Base-by-base conservation (phyloP, 1,140 invertebrate species). In the Papilio helenus region DNA sequence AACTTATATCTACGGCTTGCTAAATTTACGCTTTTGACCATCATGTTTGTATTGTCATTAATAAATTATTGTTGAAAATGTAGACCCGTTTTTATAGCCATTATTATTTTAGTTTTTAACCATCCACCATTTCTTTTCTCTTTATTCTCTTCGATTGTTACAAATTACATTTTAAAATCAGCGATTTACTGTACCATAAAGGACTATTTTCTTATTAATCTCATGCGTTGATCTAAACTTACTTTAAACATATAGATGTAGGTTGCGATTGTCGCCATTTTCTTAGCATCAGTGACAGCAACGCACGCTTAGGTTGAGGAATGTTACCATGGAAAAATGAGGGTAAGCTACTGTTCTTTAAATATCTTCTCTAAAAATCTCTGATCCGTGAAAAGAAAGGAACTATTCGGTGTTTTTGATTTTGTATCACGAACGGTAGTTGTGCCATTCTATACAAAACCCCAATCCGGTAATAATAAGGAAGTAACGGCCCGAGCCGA, bases 321-420 rank as follows among this genome's bases (percentile, higher is more conserved):
- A 68, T 68, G 61, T 68, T 68, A 68, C 26, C 61, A 68, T 29
- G 26, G 26, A 68, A 68, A 65, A 68, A 68, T 68, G 61, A 68
- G 61, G 58, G 58, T 61, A 61, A 61, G 58, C 58, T 61, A 61
- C 58, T 61, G 58, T 61, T 61, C 58, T 61, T 61, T 61, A 61
- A 61, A 61, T 61, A 61, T 61, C 58, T 16, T 10, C 20, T 26
- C 58, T 61, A 12, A 61, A 61, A 61, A 26, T 61, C 58, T 61
- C 10, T 58, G 20, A n/a, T 58, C 23, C 18, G n/a, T 55, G 7
- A 7, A 55, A 55, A 55, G 51, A 55, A 49, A 49, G 46, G 46
- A 49, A 18, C 16, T 55, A 9, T 20, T 55, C n/a, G 51, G 51
- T 5, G 5, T 55, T 55, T 55, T 55, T 18, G n/a, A n/a, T 29